Base-by-base conservation (phyloP, 2,797 vertebrate genomes). In the Synanceia verrucosa region DNA sequence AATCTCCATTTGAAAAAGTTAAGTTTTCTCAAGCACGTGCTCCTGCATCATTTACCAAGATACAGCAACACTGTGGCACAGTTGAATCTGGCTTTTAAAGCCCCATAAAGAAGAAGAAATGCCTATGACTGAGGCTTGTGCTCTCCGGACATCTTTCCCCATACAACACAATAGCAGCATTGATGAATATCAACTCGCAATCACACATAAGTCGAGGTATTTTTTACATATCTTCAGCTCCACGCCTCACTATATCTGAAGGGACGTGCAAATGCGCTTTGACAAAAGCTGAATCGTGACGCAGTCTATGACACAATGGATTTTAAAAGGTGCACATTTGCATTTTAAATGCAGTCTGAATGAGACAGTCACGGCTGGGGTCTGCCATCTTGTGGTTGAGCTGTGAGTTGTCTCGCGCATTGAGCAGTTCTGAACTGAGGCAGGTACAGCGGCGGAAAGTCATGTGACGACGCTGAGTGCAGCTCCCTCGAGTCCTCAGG, bases 341-440 rank as follows among this genome's bases (percentile, higher is more conserved):
- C 21, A 55, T 53, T n/a, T 47, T 39, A 2, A 52, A 51, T 11
- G 8, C 31, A 43, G 55, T 70, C 21, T 50, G n/a, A 34, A 6
- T 59, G 56, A 36, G 26, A 41, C n/a, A n/a, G 47, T 78, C 72
- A 83, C 70, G 62, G 78, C 56, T 52, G 52, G 57, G 53, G 53
- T 62, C 75, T 12, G 50, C 51, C 44, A 16, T 88, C 75, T 60
- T 81, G 90, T 26, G 81, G 83, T 65, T 90, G 90, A 65, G 71
- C 51, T 76, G 90, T 89, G 6, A 84, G 87, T 29, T 86, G 89
- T 72, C 88, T 93, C 1, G 50, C 48, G 89, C 62, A 78, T 41
- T 21, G 14, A 50, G 87, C 80, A 85, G 93, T 87, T 85, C 89
- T 95, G 84, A 96, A 98, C 66, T 99, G 98, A 0, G 98, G 97